These are phyloP conservation scores for Ylistrum balloti DNA, from an alignment of 1,140 invertebrate species.

Conservation along the genomic window DNA sequence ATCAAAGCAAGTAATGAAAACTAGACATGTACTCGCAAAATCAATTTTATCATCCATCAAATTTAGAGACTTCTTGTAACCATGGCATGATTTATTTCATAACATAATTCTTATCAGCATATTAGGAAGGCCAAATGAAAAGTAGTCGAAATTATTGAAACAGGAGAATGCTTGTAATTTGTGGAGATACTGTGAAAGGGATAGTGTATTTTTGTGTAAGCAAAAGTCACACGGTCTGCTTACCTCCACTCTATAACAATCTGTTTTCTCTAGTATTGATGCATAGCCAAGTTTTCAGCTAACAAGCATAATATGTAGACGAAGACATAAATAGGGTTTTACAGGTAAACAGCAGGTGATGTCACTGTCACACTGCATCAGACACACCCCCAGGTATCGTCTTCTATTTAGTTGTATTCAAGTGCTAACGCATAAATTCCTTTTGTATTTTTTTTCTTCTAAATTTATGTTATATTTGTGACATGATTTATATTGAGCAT, in stretches of 20 bases:
- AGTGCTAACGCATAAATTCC: too few species aligned
- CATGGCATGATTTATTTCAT: neutral
- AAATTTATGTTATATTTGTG: too few species aligned
- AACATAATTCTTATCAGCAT: neutral
- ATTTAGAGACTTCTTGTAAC: neutral
- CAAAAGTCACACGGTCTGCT: neutral
- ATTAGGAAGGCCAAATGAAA: neutral
- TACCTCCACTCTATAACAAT: neutral
- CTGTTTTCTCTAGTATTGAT: slow-evolving; percentile 15
- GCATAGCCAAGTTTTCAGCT: slow-evolving; percentile 3
- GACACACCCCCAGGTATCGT: too few species aligned
- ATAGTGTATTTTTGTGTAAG: neutral
- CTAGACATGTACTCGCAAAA: neutral
- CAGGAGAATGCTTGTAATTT: neutral
- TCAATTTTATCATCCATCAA: neutral
- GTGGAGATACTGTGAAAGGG: neutral
- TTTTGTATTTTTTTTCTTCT: too few species aligned
- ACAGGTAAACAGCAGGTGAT: neutral
- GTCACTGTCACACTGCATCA: neutral
- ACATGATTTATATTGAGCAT: too few species aligned
- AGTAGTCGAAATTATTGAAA: neutral
- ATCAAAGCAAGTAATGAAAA: neutral
- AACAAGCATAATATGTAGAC: neutral
- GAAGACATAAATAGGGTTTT: neutral
- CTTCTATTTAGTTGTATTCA: too few species aligned